Conservation (phyloP, 2,888 invertebrate genomes). For the Stenchaetothrips biformis region DNA sequence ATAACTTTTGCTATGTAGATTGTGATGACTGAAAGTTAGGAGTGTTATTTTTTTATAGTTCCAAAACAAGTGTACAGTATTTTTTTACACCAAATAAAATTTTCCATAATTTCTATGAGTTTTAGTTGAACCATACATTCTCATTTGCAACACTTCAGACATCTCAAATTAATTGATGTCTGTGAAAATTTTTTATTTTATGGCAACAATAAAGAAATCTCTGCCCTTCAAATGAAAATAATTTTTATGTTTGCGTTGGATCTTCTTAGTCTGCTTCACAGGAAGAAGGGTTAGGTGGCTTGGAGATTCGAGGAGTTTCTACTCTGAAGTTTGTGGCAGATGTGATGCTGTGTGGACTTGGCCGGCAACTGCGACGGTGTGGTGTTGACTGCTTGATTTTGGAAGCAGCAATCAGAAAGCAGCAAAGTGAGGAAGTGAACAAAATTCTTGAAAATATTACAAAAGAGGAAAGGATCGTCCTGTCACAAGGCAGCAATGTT, state of each 20-base stretch:
- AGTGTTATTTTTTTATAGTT: slow-evolving; percentile 17
- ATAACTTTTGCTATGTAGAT: neutral
- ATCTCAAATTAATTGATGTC: neutral
- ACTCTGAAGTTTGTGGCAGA: slow-evolving; percentile 55
- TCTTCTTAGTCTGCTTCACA: neutral
- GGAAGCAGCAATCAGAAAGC: slow-evolving; percentile 39
- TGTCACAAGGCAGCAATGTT: slow-evolving; percentile 52
- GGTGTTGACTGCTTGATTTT: slow-evolving; percentile 57
- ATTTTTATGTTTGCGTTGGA: neutral
- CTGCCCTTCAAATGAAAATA: neutral
- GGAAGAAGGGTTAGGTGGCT: neutral
- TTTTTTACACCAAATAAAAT: neutral
- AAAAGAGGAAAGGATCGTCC: slow-evolving; percentile 52
- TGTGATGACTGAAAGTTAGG: slow-evolving; percentile 7
- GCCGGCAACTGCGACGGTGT: slow-evolving; percentile 58
- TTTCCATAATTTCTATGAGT: neutral
- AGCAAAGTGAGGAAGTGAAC: slow-evolving; percentile 48
- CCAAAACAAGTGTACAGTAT: neutral
- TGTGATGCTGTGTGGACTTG: slow-evolving; percentile 55
- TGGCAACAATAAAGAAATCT: neutral
- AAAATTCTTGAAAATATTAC: slow-evolving; percentile 47
- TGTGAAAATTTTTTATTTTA: neutral
- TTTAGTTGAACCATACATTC: neutral
- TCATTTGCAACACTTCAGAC: neutral
- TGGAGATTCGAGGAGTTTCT: slow-evolving; percentile 29